Base-by-base conservation (phyloP, 2,888 invertebrate genomes). In the Beris chalybata region DNA sequence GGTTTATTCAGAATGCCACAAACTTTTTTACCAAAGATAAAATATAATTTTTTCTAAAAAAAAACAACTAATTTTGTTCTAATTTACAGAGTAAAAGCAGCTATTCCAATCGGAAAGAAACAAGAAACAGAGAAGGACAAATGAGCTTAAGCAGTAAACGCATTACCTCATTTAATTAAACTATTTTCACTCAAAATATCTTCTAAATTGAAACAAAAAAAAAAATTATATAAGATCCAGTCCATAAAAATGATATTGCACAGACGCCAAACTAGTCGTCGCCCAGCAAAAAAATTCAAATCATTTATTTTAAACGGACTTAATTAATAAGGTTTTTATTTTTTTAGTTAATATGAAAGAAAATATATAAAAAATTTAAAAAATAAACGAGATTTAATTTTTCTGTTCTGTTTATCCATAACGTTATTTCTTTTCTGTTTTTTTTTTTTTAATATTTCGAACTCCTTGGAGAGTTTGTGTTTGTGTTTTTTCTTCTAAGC, bases 71-170 rank as follows among this genome's bases (percentile, higher is more conserved):
- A 22, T 22, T 22, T 22, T 22, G 1, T 22, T 22, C 22, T 22
- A 22, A 22, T 3, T 83, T 83, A 43, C 84, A 94, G 94, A 81
- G 90, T 94, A 76, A 91, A 91, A 81, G 91, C 91, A 75, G 92
- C 92, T 74, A 88, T 94, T 81, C 94, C 94, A 71, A 88, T 93
- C 81, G 93, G 93, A 81, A 90, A 92, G 85, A 93, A 92, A 84
- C 79, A 86, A 72, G 92, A 93, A 79, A 88, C 89, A 77, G 89
- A 90, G 79, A 93, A 93, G 84, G 91, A 92, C 83, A 90, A 92
- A 85, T 91, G 90, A 85, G 75, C 67, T 69, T 61, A 61, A 59
- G 38, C 50, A 31, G 48, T 59, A 48, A 50, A 13, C 48, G 59
- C 59, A 71, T 61, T 53, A 65, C 57, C 64, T 65, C 64, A 59